Percentiles rank a stretch among this genome's conserved stretches.
Conservation (phyloP, 1,140 invertebrate genomes). For the Neodiprion lecontei region DNA sequence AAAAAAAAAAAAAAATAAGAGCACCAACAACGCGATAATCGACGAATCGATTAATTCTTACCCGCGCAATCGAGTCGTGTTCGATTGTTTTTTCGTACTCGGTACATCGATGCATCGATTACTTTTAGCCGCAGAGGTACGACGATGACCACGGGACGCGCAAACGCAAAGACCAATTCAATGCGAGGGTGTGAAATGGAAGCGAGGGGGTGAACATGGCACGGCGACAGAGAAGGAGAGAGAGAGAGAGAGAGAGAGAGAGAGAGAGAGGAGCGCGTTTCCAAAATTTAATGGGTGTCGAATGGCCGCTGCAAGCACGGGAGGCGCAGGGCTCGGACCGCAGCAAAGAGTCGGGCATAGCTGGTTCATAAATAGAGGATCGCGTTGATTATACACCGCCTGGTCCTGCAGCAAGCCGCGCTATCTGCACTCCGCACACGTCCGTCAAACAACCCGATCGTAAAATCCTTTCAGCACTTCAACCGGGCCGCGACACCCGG, state of each 20-base stretch:
- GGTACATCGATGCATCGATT: constrained; percentile 19
- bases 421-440: neutral
- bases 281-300: constrained; percentile 6
- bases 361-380: too few species aligned
- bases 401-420: too few species aligned
- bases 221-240: constrained; percentile 21
- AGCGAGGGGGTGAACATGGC: constrained; percentile 9
- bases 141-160: neutral
- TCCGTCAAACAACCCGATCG: neutral
- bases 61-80: too few species aligned
- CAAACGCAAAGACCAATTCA: constrained; percentile 9
- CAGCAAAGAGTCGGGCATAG: constrained; percentile 6
- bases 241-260: constrained; percentile 19
- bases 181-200: constrained; percentile 23
- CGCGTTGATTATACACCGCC: too few species aligned
- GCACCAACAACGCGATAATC: too few species aligned
- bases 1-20: too few species aligned
- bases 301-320: constrained; percentile 16
- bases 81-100: too few species aligned
- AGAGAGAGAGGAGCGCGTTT: constrained; percentile 10
- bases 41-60: too few species aligned
- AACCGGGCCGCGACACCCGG: neutral
- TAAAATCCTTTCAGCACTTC: neutral
- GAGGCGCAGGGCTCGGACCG: constrained; percentile 13
- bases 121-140: constrained; percentile 14